Base-by-base conservation (phyloP, 2,113 vertebrate species). In the Lagopus leucura region DNA sequence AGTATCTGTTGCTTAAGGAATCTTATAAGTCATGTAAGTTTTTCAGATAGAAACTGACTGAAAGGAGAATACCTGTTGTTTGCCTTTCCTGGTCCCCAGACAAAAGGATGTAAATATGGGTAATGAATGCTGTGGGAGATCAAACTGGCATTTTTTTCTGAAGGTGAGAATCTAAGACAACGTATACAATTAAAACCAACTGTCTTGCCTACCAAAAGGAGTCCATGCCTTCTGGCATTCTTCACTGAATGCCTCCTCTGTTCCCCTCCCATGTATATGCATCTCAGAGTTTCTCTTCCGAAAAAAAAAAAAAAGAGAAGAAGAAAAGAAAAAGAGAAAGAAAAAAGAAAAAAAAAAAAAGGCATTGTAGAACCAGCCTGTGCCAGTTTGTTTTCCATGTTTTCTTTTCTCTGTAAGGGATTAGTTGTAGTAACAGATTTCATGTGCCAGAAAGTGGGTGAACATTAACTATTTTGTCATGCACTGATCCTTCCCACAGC, bases 381-480 rank as follows among this genome's bases (percentile, higher is more conserved):
- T 0, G 1, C 86, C 73, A 90, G 83, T 93, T 95, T 94, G 77
- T 95, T 96, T 94, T 82, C 86, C 73, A 58, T 93, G 90, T 96
- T 95, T 96, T 95, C 93, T 88, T 96, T 97, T 94, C 91, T 92
- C 70, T 94, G 42, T 77, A 70, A 91, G 72, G 82, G 89, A 94
- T 94, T 96, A 96, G 86, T 94, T 83, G 90, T 95, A 93, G 91
- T 92, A 94, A 94, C 91, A 89, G 90, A 96, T 95, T 96, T 96
- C 85, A 90, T 95, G 88, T 94, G 84, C 95, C 86, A 96, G 86
- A 91, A 92, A 91, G 90, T 92, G 84, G 93, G 91, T 95, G 94
- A 94, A 92, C 87, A 84, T 92, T 97, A 96, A 95, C 93, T 91
- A 91, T 96, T 96, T 95, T 95, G 94, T 92, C 92, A 92, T 95